These are phyloP conservation scores for Epizoanthus scotinus DNA, from an alignment of 92 coral and sea anemone species.

Conservation along the genomic window DNA sequence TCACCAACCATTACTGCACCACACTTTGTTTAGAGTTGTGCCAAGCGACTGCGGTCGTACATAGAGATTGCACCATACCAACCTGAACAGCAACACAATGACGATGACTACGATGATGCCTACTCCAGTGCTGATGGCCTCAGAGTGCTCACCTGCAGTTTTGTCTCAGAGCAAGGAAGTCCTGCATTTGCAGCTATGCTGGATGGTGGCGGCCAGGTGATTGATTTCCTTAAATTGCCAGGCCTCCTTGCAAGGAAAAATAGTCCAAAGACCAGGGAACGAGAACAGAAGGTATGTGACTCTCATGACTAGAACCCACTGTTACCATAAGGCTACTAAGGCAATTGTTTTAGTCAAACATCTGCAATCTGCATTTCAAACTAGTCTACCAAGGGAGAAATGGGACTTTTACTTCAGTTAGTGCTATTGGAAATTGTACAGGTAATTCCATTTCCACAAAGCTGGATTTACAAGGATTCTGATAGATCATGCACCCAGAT, in stretches of 20 bases:
- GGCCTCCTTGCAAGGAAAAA: conserved; percentile 79
- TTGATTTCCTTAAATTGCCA: conserved; percentile 84
- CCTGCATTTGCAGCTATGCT: conserved; percentile 95
- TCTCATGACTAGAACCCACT: not conserved
- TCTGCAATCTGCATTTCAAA: not conserved
- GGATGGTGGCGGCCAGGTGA: conserved; percentile 94
- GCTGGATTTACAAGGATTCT: too few species aligned
- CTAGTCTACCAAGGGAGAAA: too few species aligned
- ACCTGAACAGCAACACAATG: conserved; percentile 94
- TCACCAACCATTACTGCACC: not conserved
- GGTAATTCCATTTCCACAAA: too few species aligned
- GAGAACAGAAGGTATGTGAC: conserved; percentile 81
- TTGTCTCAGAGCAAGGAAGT: conserved; percentile 62
- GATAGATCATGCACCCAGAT: too few species aligned
- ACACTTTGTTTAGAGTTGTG: conserved; percentile 41
- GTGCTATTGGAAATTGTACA: too few species aligned
- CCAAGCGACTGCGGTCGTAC: conserved; percentile 75
- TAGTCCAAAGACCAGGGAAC: conserved; percentile 71
- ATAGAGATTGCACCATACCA: conserved; percentile 96
- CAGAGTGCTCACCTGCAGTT: conserved; percentile 88
- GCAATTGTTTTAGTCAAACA: too few species aligned
- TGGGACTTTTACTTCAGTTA: too few species aligned
- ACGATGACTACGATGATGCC: conserved; percentile 75
- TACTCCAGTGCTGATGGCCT: conserved; percentile 75
- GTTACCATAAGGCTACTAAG: too few species aligned